Base-by-base conservation (phyloP, 1,140 invertebrate species). In the Penaeus japonicus region DNA sequence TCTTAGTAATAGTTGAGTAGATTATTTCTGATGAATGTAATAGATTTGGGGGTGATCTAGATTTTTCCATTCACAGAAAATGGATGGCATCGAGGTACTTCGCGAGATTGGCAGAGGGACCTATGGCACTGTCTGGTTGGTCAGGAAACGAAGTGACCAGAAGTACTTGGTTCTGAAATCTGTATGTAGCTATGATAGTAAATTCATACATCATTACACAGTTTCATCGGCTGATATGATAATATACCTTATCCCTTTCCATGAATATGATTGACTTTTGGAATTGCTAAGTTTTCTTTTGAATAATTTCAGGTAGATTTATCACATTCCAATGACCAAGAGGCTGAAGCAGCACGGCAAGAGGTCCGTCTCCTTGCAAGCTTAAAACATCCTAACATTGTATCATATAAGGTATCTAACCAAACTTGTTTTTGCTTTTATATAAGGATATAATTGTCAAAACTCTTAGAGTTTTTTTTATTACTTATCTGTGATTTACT, bases 371-470 rank as follows among this genome's bases (percentile, higher is more conserved):
- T 88, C 30, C 54, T 88, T 30, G 80, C 80, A 32, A 55, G 80
- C 1, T 35, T 88, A 24, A 88, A n/a, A 35, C 86, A 88, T 53
- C 86, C 86, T 17, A 88, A 88, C 30, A 88, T 88, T 83, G 86
- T 88, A 0, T 88, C 86, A n/a, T 88, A 88, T 24, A 88, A 88
- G 86, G 86, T 88, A 77, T n/a, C n/a, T n/a, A n/a, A n/a, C n/a
- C n/a, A n/a, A n/a, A 4, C 54, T 55, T 4, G 32, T 32, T 15
- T 22, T 32, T 47, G 53, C 18, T 47, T 53, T 4, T 12, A n/a
- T 30, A 30, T 12, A 47, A 47, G 47, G 47, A 47, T 7, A 47
- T 47, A 1, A 47, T 12, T 12, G 47, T 47, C 15, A 15, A 12
- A 47, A 47, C 47, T 39, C 47, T 47, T 12, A 15, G 47, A 47